phyloP scores from a whole-genome alignment of 2,888 invertebrate species.

The Drosophila mettleri region DNA sequence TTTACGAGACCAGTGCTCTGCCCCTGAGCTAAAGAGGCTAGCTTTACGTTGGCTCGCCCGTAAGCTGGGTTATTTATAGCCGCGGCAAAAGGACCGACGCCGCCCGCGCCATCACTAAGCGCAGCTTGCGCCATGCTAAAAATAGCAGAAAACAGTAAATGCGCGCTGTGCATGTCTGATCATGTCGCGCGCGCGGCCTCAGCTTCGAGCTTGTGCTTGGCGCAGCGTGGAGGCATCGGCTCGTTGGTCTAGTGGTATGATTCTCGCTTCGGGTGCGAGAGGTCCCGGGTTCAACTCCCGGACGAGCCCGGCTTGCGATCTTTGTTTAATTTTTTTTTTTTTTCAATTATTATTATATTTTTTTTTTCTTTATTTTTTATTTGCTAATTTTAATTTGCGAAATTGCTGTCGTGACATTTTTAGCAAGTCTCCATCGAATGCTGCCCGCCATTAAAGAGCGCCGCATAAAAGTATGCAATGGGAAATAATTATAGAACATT shows the following conservation, averaged over 20 bases:
- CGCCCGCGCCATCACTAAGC: not conserved
- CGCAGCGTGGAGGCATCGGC: slow-evolving; percentile 47
- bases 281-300: slow-evolving; percentile 84
- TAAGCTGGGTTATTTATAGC: slow-evolving; percentile 2
- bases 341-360: not conserved
- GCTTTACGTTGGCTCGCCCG: not conserved
- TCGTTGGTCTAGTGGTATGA: slow-evolving; percentile 84
- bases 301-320: slow-evolving; percentile 73
- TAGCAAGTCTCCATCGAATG: not conserved
- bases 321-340: not conserved
- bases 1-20: slow-evolving; percentile 96
- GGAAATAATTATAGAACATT: not conserved
- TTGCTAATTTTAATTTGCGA: not conserved
- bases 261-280: slow-evolving; percentile 85
- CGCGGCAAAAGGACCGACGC: slow-evolving; percentile 12
- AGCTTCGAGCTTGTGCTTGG: slow-evolving; percentile 10
- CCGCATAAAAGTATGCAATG: slow-evolving; percentile 49
- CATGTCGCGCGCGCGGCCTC: slow-evolving; percentile 12
- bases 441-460: not conserved
- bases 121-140: slow-evolving; percentile 22
- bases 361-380: not conserved
- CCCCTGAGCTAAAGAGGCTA: slow-evolving; percentile 94
- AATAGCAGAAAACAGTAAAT: slow-evolving; percentile 14
- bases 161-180: slow-evolving; percentile 28
- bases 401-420: not conserved